Conservation (phyloP, 2,888 invertebrate species). For the Hipparchia sbordonii region DNA sequence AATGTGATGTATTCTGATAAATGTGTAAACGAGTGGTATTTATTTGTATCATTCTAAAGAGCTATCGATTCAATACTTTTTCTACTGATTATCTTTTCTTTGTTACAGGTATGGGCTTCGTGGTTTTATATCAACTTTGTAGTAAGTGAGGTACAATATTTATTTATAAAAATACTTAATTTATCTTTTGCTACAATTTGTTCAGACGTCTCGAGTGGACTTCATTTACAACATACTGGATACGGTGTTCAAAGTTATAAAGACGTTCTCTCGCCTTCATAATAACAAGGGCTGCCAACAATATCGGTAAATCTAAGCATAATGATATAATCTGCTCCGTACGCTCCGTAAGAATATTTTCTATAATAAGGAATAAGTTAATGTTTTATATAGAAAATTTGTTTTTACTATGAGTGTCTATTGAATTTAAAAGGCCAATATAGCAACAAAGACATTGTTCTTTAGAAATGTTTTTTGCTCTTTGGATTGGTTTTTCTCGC, state of each 20-base stretch:
- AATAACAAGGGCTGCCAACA: slow-evolving; percentile 16
- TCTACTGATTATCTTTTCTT: slow-evolving; percentile 49
- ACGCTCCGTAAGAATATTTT: too few relatives aligned
- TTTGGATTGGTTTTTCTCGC: neutral
- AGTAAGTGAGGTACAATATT: slow-evolving; percentile 19
- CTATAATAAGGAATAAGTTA: too few relatives aligned
- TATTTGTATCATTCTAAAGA: slow-evolving; percentile 38
- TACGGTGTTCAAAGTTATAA: slow-evolving; percentile 55
- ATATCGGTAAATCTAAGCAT: neutral
- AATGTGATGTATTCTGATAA: slow-evolving; percentile 55
- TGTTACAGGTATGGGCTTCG: slow-evolving; percentile 69
- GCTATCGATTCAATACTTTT: slow-evolving; percentile 33
- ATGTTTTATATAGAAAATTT: neutral
- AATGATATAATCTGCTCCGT: neutral
- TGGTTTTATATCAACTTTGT: slow-evolving; percentile 33
- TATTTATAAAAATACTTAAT: neutral
- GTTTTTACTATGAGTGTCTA: neutral
- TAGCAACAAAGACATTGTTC: neutral
- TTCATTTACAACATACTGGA: slow-evolving; percentile 51
- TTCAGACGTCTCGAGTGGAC: slow-evolving; percentile 31
- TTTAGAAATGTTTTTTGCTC: neutral
- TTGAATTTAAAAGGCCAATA: neutral
- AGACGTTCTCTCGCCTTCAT: slow-evolving; percentile 46
- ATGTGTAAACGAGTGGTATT: slow-evolving; percentile 53
- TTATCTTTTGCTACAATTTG: slow-evolving; percentile 25